Percentiles rank a stretch among this genome's conserved stretches.
phyloP scores from a whole-genome alignment of 2,113 vertebrate genomes.

The Pterocles gutturalis region DNA sequence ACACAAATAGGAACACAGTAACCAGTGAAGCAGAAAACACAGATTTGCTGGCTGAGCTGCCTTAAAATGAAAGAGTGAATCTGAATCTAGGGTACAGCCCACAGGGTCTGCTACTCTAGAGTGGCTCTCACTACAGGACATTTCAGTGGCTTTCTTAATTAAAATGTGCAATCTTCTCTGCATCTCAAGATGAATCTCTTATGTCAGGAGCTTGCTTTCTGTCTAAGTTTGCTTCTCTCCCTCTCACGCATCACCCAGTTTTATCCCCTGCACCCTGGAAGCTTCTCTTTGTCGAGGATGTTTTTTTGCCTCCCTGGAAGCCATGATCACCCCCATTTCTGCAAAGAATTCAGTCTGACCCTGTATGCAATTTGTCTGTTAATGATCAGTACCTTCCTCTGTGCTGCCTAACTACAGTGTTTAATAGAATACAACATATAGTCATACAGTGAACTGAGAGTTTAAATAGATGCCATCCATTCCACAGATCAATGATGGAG shows the following conservation, averaged over 20 bases:
- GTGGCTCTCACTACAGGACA: neutral
- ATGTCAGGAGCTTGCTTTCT: neutral
- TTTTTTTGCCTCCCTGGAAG: neutral
- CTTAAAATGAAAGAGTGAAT: neutral
- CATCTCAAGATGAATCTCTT: neutral
- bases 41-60: conserved; percentile 22
- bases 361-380: neutral
- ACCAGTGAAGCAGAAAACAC: conserved; percentile 6
- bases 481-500: neutral
- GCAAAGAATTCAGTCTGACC: neutral
- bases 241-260: neutral
- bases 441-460: neutral
- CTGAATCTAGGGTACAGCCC: neutral
- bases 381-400: neutral
- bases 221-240: neutral
- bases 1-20: neutral
- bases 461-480: neutral
- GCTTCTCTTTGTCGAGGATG: neutral
- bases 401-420: neutral
- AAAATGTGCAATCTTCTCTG: neutral
- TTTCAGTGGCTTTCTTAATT: neutral
- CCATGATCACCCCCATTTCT: neutral
- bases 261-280: neutral
- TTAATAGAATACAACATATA: neutral
- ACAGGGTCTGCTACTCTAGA: neutral